Evolutionary conservation across 2,113 vertebrate species (phyloP).

Genomic region (Herpailurus yagouaroundi): DNA sequence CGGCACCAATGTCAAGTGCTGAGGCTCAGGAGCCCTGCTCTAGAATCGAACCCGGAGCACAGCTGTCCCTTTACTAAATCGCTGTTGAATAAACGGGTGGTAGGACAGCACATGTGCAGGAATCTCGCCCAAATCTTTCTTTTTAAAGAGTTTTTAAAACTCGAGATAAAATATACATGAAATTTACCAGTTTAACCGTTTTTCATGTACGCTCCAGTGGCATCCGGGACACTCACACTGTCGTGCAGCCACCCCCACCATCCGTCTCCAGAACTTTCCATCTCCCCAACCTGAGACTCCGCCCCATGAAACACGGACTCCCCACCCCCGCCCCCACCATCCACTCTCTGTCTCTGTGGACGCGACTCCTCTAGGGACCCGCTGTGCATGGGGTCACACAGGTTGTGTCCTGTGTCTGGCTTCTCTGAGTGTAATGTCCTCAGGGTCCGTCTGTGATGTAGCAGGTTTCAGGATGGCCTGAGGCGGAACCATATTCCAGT

Average conservation of each 20-base stretch:
- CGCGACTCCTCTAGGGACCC: not conserved
- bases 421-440: not conserved
- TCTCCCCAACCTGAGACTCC: not conserved
- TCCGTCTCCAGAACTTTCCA: not conserved
- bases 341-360: not conserved
- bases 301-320: not conserved
- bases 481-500: not conserved
- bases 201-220: not conserved
- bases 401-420: not conserved
- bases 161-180: not conserved
- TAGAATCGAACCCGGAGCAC: not conserved
- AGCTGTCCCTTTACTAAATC: not conserved
- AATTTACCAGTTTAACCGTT: not conserved
- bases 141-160: not conserved
- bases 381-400: not conserved
- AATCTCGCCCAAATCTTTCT: not conserved
- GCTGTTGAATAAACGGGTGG: not conserved
- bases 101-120: not conserved
- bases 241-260: not conserved
- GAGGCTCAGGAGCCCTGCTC: not conserved
- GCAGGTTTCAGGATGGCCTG: not conserved
- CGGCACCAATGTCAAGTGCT: rapidly evolving
- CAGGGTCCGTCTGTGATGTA: not conserved
- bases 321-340: not conserved
- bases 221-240: not conserved